Evolutionary conservation across 1,140 invertebrate species (phyloP), one percentile per base, ranked within the genome.

Genomic region (Papilio aristodemus): DNA sequence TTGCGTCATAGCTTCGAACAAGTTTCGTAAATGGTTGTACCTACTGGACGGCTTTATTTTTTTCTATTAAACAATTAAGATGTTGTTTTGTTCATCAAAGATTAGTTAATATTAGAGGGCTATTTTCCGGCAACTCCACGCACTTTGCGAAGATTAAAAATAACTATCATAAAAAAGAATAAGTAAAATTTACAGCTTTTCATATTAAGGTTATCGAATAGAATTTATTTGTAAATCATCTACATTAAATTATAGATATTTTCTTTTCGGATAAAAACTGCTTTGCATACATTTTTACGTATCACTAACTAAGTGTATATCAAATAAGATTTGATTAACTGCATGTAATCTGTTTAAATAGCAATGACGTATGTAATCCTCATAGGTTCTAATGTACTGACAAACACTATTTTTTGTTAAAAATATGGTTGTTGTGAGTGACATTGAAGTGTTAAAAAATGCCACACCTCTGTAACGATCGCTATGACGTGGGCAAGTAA

Each of bases 1-100:
- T 86, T 84, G 79, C 80, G 74, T 86, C 78, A 85, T 71, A 71
- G 69, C 68, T 68, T 67, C 63, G 75, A 75, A 72, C 67, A 37
- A 62, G 68, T 72, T 75, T 75, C 67, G 71, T 72, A 73, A 75
- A 72, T 67, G 59, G 71, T 66, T 27, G n/a, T 63, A 68, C 66
- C 50, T 17, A 60, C 27, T 57, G 46, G 46, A 68, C 58, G 69
- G 71, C 43, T 62, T 68, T 50, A 62, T 60, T n/a, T 60, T 67
- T 70, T 67, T 71, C 50, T 71, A 62, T 32, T 32, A 71, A 67
- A 43, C 19, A 19, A 14, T 38, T 4, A 19, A 27, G 27, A 54
- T 25, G 63, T 17, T 46, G 41, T n/a, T 50, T 66, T 27, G 38
- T 62, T 8, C 36, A 54, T 54, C 46, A 54, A 54, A 32, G 27